Base-by-base conservation (phyloP, 2,113 vertebrate genomes). In the Seriola quinqueradiata region DNA sequence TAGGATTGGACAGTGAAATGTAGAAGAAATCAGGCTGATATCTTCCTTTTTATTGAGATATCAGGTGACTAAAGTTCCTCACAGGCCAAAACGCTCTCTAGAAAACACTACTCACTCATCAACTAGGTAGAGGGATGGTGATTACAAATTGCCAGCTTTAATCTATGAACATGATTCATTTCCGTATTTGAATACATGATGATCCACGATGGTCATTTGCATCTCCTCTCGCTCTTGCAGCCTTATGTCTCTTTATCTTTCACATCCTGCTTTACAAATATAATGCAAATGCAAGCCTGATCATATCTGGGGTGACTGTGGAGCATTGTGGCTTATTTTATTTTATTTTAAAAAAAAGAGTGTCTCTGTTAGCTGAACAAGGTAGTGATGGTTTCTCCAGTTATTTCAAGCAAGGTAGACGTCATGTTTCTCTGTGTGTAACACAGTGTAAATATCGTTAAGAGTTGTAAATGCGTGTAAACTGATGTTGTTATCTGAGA, bases 231-330 rank as follows among this genome's bases (percentile, higher is more conserved):
- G 19, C 16, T 23, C 34, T 42, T 34, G 1, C n/a, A 34, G 13
- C 52, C 9, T 8, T 2, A 0, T 28, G 4, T 48, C 2, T 57
- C 3, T 59, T 3, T 38, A 52, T 70, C 52, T 12, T 8, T 70
- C 50, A 50, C 55, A 58, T 79, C 64, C 77, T 83, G 66, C 44
- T 84, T 79, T 40, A 77, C 84, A 87, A 64, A 79, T 84, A 3
- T 13, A 12, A 92, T 88, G 86, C 82, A 91, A 91, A 91, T 86
- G 4, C 6, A 55, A 57, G n/a, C 36, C 50, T 1, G 71, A 70
- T 81, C 44, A 1, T 60, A 73, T 67, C 48, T 75, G 69, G 7
- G 16, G 21, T 21, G n/a, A 66, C 7, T 21, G 28, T 28, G 0
- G 34, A 44, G 23, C 32, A 40, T n/a, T 46, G 60, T 60, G 70